Conservation (phyloP, 2,888 invertebrate species). For the Ceratothoa steindachneri region DNA sequence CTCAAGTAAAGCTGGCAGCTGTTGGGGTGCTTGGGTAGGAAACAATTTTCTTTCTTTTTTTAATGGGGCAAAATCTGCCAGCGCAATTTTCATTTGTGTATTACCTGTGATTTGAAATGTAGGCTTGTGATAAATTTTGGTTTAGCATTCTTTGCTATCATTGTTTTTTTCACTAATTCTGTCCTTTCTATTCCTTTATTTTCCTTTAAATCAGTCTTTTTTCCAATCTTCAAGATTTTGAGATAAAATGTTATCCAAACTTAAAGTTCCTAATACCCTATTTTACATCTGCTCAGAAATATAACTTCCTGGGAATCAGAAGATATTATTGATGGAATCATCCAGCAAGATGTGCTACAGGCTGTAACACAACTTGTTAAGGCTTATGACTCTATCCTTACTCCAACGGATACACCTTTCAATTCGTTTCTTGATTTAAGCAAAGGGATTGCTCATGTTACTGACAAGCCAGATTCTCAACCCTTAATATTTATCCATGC, state of each 20-base stretch:
- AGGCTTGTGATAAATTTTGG: too few species aligned
- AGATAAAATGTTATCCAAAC: too few species aligned
- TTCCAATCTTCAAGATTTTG: too few species aligned
- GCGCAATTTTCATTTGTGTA: too few species aligned
- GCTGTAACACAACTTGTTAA: constrained; percentile 21
- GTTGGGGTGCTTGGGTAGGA: constrained; percentile 28
- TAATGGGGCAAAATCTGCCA: too few species aligned
- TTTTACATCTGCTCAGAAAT: constrained; percentile 11
- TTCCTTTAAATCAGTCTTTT: too few species aligned
- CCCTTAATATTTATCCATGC: constrained; percentile 28
- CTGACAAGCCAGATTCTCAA: constrained; percentile 21
- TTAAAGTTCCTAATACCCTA: too few species aligned
- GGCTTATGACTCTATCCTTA: neutral
- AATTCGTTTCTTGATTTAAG: constrained; percentile 1
- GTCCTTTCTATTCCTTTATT: too few species aligned
- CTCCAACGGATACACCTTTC: neutral
- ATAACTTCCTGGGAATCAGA: constrained; percentile 29
- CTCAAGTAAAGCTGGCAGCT: constrained; percentile 25
- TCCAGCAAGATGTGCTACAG: constrained; percentile 27
- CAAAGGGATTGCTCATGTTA: constrained; percentile 8
- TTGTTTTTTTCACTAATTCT: too few species aligned
- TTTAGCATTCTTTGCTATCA: too few species aligned
- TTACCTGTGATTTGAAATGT: too few species aligned
- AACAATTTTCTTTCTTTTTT: too few species aligned
- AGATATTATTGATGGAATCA: constrained; percentile 26